Evolutionary conservation across 1,140 invertebrate species (phyloP), one percentile per base, ranked within the genome.

Genomic region (Planococcus citri): DNA sequence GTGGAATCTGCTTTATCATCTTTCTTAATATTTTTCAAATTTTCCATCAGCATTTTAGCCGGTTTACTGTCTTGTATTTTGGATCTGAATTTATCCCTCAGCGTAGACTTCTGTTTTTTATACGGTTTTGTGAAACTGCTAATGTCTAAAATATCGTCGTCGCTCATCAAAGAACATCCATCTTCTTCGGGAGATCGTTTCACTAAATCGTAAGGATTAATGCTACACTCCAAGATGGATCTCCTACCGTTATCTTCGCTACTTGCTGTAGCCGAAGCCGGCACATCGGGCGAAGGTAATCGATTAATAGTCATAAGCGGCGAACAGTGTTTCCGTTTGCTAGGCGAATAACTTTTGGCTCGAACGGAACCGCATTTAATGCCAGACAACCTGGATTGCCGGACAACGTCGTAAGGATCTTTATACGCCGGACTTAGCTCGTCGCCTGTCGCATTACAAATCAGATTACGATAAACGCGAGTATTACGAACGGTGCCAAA

Each of bases 191-290:
- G 29, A 68, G 21, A 75, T 76, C 70, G 77, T 77, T 72, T 84
- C 68, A 92, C 84, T 71, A 94, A 78, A 68, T 91, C 87, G 74
- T 93, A 93, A 4, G 91, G 89, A 78, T 90, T 92, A 14, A 92
- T 87, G 75, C 91, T 85, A 77, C 89, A 91, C 74, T 91, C 87
- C 17, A 94, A 79, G 71, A 93, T 93, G 21, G 89, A 91, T 64
- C 84, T 83, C 27, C 71, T 70, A 25, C 70, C 69, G 24, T 29
- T 68, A 24, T 51, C 68, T 37, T 37, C 71, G 60, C 12, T 61
- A 20, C 57, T 12, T n/a, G n/a, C n/a, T n/a, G n/a, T n/a, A n/a
- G n/a, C n/a, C 17, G 64, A n/a, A 1, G 68, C 68, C 27, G 37
- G 41, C 17, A 2, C 69, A 51, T 4, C 70, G 27, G 58, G 68